Percentiles rank a stretch among this genome's conserved stretches.
These are phyloP conservation scores for Pomatostomus ruficeps DNA, from an alignment of 2,113 vertebrate genomes.

Conservation along the genomic window DNA sequence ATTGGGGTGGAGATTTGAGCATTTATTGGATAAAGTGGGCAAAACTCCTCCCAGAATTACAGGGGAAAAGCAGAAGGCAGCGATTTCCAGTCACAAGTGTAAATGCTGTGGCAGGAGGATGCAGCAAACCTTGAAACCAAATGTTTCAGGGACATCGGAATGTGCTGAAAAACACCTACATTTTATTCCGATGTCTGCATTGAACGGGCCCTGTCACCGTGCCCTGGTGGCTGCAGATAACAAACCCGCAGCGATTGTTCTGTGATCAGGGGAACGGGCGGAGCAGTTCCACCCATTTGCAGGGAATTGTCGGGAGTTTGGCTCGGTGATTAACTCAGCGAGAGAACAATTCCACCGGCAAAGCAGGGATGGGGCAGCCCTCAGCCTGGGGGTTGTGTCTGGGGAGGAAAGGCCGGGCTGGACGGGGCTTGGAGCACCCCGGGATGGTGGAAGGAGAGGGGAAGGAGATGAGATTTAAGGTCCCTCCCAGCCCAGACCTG, in stretches of 20 bases:
- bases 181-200: neutral
- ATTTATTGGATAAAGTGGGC: neutral
- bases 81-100: neutral
- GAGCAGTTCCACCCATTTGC: neutral
- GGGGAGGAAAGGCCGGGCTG: neutral
- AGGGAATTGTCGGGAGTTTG: neutral
- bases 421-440: rapidly evolving
- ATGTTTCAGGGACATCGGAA: neutral
- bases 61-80: neutral
- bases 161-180: neutral
- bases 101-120: neutral
- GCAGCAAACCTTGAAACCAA: neutral
- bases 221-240: neutral
- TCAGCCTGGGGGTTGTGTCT: rapidly evolving
- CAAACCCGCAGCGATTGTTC: neutral
- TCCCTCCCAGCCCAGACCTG: neutral
- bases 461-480: neutral
- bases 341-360: neutral
- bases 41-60: neutral
- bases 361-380: neutral
- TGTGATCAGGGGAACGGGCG: neutral
- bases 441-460: neutral
- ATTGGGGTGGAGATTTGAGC: neutral
- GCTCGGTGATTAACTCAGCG: neutral
- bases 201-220: neutral